Evolutionary conservation across 1,140 invertebrate species (phyloP).

Genomic region (Zaprionus ornatus): DNA sequence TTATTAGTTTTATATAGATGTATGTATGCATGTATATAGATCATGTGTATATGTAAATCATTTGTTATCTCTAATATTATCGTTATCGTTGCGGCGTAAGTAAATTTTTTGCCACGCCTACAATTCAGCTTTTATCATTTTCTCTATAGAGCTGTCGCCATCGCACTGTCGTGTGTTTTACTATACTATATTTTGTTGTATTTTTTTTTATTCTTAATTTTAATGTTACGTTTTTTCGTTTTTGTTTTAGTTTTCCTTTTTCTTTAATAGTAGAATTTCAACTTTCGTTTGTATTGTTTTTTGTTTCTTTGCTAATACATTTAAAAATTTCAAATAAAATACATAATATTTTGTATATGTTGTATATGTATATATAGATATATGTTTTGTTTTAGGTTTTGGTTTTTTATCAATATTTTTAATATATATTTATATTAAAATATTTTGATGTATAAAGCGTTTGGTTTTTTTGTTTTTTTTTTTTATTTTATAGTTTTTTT

Average conservation of each 20-base stretch:
- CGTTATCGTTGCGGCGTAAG: background rate
- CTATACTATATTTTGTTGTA: conserved; percentile 6
- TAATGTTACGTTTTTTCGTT: conserved; percentile 15
- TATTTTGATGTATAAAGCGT: conserved; percentile 80
- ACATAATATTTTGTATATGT: conserved; percentile 72
- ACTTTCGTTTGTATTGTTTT: conserved; percentile 26
- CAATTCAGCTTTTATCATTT: conserved; percentile 4
- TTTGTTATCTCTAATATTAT: conserved; percentile 19
- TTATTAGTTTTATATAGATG: conserved; percentile 15
- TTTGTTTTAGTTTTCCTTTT: conserved; percentile 5
- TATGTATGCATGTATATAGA: conserved; percentile 27
- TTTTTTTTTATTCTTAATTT: conserved; percentile 6
- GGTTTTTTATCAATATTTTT: conserved; percentile 36
- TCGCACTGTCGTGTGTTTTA: conserved; percentile 1
- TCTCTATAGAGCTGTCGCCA: background rate
- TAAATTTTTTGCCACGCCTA: conserved; percentile 11
- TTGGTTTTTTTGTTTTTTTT: conserved; percentile 49
- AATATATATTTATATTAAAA: conserved; percentile 78
- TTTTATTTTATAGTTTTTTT: conserved; percentile 25
- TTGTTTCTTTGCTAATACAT: conserved; percentile 47
- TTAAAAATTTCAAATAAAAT: conserved; percentile 72
- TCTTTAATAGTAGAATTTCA: conserved; percentile 37
- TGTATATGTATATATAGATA: conserved; percentile 74
- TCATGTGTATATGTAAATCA: conserved; percentile 13
- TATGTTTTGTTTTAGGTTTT: conserved; percentile 46